These are phyloP conservation scores for Drosophila subobscura DNA, from an alignment of 1,140 invertebrate genomes.

Conservation along the genomic window DNA sequence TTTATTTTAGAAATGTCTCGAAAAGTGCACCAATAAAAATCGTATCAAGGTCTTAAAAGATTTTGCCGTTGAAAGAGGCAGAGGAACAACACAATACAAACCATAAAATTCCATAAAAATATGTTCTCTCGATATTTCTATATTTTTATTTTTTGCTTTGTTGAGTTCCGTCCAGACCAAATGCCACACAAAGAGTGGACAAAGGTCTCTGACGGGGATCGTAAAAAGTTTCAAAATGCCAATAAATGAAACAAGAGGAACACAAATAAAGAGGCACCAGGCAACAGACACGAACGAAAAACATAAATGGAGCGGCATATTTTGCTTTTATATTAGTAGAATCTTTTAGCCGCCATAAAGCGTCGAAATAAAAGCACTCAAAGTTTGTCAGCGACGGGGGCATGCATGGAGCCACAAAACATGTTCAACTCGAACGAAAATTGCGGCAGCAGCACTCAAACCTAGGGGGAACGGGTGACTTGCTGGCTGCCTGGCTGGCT, in stretches of 20 bases:
- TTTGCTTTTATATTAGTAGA: conserved; percentile 57
- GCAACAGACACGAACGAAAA: conserved; percentile 19
- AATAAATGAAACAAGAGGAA: conserved; percentile 53
- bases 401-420: conserved; percentile 44
- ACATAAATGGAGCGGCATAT: conserved; percentile 73
- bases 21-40: not conserved
- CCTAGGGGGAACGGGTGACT: conserved; percentile 12
- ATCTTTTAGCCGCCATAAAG: conserved; percentile 62
- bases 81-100: conserved; percentile 19
- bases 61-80: not conserved
- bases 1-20: not conserved
- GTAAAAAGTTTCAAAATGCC: conserved; percentile 63
- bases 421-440: conserved; percentile 77
- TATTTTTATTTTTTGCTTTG: conserved; percentile 18
- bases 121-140: conserved; percentile 37
- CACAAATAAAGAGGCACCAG: conserved; percentile 1
- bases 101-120: conserved; percentile 40
- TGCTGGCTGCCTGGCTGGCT: not conserved
- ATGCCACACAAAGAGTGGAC: conserved; percentile 44
- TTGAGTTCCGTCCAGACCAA: conserved; percentile 27
- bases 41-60: conserved; percentile 15
- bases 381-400: conserved; percentile 69
- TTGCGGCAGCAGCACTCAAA: conserved; percentile 71
- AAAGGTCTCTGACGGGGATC: conserved; percentile 34
- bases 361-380: conserved; percentile 79